Percentiles rank a stretch among this genome's conserved stretches.
phyloP scores from a whole-genome alignment of 2,888 invertebrate genomes.

The Anarsia innoxiella region DNA sequence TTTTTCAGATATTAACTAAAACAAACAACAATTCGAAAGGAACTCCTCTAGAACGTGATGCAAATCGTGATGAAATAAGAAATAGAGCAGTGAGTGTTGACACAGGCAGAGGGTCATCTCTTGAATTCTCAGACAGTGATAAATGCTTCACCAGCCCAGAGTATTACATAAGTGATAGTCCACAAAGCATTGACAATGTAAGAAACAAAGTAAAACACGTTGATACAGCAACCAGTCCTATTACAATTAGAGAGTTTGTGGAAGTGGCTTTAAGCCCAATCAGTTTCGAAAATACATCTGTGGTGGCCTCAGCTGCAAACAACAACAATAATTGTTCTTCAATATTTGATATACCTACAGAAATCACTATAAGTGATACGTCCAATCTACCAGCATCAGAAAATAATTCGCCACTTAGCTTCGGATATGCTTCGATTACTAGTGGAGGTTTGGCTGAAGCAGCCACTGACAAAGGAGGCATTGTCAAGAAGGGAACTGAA shows the following conservation, averaged over 20 bases:
- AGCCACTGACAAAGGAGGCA: constrained; percentile 17
- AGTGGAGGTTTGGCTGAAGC: too few species aligned
- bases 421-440: too few species aligned
- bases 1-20: neutral
- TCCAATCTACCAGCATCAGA: too few species aligned
- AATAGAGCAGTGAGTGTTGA: constrained; percentile 47
- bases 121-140: constrained; percentile 50
- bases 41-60: constrained; percentile 18
- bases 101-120: constrained; percentile 59
- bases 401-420: too few species aligned
- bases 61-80: constrained; percentile 26
- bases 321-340: too few species aligned
- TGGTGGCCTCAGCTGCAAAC: too few species aligned
- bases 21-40: neutral
- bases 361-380: too few species aligned
- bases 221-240: constrained; percentile 24
- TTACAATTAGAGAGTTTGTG: constrained; percentile 12
- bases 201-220: constrained; percentile 23
- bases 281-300: too few species aligned
- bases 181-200: constrained; percentile 24
- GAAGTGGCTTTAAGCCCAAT: neutral
- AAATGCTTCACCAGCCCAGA: constrained; percentile 52
- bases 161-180: constrained; percentile 34
- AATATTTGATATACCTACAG: too few species aligned
- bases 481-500: too few species aligned